These are phyloP conservation scores for Pectinophora gossypiella DNA, from an alignment of 1,140 invertebrate genomes.

Conservation along the genomic window DNA sequence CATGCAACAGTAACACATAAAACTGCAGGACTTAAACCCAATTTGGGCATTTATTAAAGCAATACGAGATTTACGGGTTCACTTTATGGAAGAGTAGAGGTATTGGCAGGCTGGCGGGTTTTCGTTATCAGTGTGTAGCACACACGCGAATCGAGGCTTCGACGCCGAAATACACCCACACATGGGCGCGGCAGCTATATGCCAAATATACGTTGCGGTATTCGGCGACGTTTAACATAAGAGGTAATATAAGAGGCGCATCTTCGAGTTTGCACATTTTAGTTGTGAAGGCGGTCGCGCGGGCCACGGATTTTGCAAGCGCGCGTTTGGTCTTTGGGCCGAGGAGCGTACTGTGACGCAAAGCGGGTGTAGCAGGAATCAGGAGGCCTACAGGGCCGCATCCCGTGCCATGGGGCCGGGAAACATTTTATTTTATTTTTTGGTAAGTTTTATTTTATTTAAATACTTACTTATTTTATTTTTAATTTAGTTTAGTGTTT, in stretches of 20 bases:
- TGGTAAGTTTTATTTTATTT: conserved; percentile 50
- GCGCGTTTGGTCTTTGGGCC: conserved; percentile 21
- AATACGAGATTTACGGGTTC: background rate
- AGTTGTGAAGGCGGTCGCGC: conserved; percentile 63
- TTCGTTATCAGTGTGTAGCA: background rate
- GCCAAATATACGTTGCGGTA: conserved; percentile 70
- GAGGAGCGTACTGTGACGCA: conserved; percentile 14
- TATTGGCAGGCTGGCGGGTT: background rate
- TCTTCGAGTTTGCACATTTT: conserved; percentile 71
- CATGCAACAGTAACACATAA: background rate
- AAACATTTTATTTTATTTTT: conserved; percentile 48
- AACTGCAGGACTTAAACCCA: background rate
- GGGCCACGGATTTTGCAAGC: conserved; percentile 58
- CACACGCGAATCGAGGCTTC: conserved; percentile 25
- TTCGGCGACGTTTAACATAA: conserved; percentile 57
- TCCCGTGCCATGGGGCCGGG: conserved; percentile 66
- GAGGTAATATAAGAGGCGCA: conserved; percentile 72
- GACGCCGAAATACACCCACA: conserved; percentile 56
- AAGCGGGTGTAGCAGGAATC: background rate
- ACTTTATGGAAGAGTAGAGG: background rate
- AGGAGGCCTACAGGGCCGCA: conserved; percentile 32
- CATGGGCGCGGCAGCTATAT: conserved; percentile 38
- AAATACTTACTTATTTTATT: no score
- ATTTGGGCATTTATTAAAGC: background rate
- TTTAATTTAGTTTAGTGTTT: no score